These are phyloP conservation scores for Alviniconcha marisindica DNA, from an alignment of 1,140 invertebrate genomes.

Conservation along the genomic window DNA sequence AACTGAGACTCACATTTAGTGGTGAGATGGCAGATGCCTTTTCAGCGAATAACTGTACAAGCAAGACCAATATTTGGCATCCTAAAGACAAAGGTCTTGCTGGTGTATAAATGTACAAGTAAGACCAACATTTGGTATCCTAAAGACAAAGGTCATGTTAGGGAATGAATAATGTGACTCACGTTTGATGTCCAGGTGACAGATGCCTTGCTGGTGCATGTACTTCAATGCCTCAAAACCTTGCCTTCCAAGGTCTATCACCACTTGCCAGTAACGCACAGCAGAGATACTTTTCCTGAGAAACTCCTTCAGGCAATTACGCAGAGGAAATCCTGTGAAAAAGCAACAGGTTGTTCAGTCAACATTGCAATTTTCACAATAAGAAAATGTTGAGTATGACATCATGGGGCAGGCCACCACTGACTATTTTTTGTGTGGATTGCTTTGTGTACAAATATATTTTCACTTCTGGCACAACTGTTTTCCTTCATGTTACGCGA, in stretches of 20 bases:
- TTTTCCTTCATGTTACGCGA: too few species aligned
- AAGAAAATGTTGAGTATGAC: not conserved
- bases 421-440: not conserved
- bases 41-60: not conserved
- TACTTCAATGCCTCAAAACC: conserved; percentile 4
- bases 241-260: not conserved
- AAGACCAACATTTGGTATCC: too few species aligned
- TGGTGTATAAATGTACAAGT: too few species aligned
- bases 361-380: too few species aligned
- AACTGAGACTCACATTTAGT: not conserved
- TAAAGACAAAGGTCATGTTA: too few species aligned
- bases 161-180: not conserved
- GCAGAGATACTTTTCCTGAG: not conserved
- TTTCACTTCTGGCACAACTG: not conserved
- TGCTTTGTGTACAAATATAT: not conserved
- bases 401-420: not conserved
- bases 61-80: not conserved
- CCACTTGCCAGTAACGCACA: not conserved
- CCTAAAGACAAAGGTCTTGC: too few species aligned
- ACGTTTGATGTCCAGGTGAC: conserved; percentile 28
- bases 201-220: conserved; percentile 5
- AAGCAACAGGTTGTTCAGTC: too few species aligned
- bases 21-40: not conserved
- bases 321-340: not conserved
- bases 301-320: not conserved